Base-by-base conservation (phyloP, 1,140 invertebrate species). In the Trichonephila clavipes region DNA sequence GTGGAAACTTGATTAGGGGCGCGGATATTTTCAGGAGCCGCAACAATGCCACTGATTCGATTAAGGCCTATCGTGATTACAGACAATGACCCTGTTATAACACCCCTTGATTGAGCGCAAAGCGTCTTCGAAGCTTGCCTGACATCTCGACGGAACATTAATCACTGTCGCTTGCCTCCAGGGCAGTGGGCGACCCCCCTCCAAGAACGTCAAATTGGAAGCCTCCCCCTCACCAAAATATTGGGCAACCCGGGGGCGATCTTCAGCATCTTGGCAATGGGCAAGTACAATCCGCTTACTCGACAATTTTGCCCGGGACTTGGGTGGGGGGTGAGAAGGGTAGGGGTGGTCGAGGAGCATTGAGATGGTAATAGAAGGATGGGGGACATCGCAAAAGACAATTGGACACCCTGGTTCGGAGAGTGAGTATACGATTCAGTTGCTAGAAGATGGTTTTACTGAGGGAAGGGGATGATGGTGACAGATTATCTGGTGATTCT, bases 211-310 rank as follows among this genome's bases (percentile, higher is more conserved):
- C 66, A 66, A 88, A 88, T 24, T n/a, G 86, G 61, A 58, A 40
- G 6, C 8, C 62, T 21, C 62, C 7, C 62, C 72, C 24, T 6
- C 72, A 28, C 72, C 72, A 40, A 77, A 77, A 77, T 77, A 77
- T 77, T 77, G 72, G 72, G 24, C 40, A 21, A 44, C 82, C 66
- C 28, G 8, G 1, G 40, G 69, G 92, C 92, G 92, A 93, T 88
- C 64, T 58, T n/a, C 34, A 93, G 66, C 92, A 93, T 87, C 92
- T 93, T 93, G 92, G 86, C 86, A 40, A 77, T 93, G 83, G 91
- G 91, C 91, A 92, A 12, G 16, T 18, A 77, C 91, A 92, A 92
- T 92, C 91, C 92, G 92, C 85, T 88, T 86, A 66, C 28, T 14
- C 34, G 87, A 34, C 87, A 40, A 77, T 59, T 40, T 69, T 19